These are phyloP conservation scores for Sebastes iracundus DNA, from an alignment of 2,797 vertebrate species.

Conservation along the genomic window DNA sequence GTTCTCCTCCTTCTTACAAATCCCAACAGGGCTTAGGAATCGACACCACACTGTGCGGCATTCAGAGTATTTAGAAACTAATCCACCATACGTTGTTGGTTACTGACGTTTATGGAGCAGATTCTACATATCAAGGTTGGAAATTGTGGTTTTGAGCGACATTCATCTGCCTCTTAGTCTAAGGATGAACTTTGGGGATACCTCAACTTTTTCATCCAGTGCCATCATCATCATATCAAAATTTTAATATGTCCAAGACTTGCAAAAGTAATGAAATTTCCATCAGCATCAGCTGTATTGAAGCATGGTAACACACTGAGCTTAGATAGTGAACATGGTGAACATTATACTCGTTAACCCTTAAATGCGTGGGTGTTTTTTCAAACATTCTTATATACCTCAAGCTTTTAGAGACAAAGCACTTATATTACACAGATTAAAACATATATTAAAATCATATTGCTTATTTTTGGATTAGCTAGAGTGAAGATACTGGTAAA, in stretches of 20 bases:
- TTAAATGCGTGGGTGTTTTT: background rate
- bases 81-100: constrained; percentile 15
- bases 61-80: constrained; percentile 23
- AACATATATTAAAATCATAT: too few relatives aligned
- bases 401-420: background rate
- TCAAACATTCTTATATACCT: background rate
- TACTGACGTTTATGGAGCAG: constrained; percentile 3
- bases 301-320: background rate
- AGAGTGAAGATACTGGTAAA: too few relatives aligned
- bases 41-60: constrained; percentile 19
- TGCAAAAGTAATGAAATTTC: background rate
- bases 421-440: background rate
- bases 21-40: constrained; percentile 40
- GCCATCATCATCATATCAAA: background rate
- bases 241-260: background rate
- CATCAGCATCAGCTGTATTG: too few relatives aligned
- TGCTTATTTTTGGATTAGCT: too few relatives aligned
- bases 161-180: background rate
- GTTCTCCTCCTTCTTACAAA: constrained; percentile 41
- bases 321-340: background rate
- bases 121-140: background rate
- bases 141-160: background rate
- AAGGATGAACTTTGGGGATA: background rate
- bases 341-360: background rate
- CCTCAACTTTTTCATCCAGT: background rate